Evolutionary conservation across 1,140 invertebrate genomes (phyloP), one percentile per base, ranked within the genome.

Genomic region (Amyelois transitella): DNA sequence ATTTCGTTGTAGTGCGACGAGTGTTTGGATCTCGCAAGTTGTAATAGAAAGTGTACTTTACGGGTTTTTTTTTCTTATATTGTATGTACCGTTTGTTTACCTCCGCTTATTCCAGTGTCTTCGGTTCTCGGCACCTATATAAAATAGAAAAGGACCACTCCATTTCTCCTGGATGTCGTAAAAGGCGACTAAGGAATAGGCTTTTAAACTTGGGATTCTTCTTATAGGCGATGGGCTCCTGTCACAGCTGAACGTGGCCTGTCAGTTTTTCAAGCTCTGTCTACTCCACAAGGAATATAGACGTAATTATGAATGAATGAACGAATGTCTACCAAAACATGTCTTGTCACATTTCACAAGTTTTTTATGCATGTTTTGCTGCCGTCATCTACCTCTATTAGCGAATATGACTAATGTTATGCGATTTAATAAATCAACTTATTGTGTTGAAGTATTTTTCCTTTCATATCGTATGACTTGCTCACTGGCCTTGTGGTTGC

Each of bases 11-110:
- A 48, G 18, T 52, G 56, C 51, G 45, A 22, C 51, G 53, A 38
- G 47, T 25, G 43, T 25, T 51, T 19, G 32, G 18, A 50, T 24
- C 54, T 56, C 51, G 58, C 53, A 51, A 65, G 55, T 61, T 61
- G 52, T 56, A 65, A 56, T 68, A 72, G 69, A 72, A 72, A 72
- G 69, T 72, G 58, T 68, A 62, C 56, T 60, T 64, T 60, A 59
- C 57, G 58, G 58, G 48, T 56, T 55, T 58, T 56, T 58, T 58
- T 63, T 54, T 57, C 38, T 51, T 53, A 21, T 14, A 53, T 17
- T 44, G 44, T 53, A 43, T 47, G 32, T 57, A 51, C 21, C 28
- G n/a, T n/a, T 50, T 32, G 43, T 5, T 38, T 4, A 14, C 25
- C 24, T 55, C 20, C 18, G 21, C n/a, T n/a, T n/a, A n/a, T n/a